Percentiles rank a stretch among this genome's conserved stretches.
Conservation (phyloP, 1,140 invertebrate species). For the Zeugodacus cucurbitae region DNA sequence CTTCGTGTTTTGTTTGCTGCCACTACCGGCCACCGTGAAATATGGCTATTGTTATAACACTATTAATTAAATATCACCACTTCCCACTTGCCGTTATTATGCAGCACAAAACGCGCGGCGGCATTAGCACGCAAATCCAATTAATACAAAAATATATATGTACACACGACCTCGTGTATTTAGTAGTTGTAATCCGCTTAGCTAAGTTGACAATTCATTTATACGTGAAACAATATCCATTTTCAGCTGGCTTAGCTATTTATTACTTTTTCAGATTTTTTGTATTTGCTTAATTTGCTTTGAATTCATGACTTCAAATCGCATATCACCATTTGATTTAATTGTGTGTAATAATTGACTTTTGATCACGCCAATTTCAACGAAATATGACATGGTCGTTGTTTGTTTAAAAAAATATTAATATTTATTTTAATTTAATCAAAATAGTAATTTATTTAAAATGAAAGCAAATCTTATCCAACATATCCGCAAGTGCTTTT, state of each 20-base stretch:
- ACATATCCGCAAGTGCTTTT: too few species aligned
- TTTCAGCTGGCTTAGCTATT: background rate
- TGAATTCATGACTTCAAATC: background rate
- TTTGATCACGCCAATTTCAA: background rate
- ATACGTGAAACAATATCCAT: background rate
- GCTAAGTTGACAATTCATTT: slow-evolving; percentile 14
- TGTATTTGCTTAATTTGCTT: background rate
- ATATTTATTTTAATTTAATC: background rate
- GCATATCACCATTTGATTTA: background rate
- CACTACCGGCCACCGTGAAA: background rate
- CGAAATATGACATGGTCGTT: background rate
- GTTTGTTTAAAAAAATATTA: background rate
- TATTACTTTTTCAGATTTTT: background rate
- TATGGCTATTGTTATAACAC: background rate
- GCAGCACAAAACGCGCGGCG: background rate
- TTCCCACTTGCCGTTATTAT: background rate
- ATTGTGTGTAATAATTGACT: background rate
- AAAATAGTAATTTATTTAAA: background rate
- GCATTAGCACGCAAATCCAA: background rate
- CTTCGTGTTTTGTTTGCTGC: background rate
- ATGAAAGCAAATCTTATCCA: background rate
- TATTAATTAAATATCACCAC: background rate
- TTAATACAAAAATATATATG: too few species aligned
- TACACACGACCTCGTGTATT: background rate
- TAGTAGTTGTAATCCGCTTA: slow-evolving; percentile 14